These are phyloP conservation scores for Homarus gammarus DNA, from an alignment of 2,888 invertebrate species.

Conservation along the genomic window DNA sequence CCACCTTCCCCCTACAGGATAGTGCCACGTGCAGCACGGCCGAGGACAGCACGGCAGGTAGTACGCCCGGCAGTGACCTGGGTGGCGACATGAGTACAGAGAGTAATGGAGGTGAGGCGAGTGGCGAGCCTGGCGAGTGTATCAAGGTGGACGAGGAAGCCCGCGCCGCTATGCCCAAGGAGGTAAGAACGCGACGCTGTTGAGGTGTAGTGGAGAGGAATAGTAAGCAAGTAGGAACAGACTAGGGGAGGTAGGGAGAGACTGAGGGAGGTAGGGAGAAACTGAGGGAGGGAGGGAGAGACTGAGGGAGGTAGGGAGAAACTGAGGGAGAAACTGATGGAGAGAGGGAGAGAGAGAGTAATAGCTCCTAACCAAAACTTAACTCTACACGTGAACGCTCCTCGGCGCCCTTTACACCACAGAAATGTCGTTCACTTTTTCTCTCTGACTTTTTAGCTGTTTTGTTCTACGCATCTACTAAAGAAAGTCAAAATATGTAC, in stretches of 20 bases:
- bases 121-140: slow-evolving; percentile 33
- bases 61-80: slow-evolving; percentile 48
- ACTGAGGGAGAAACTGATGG: background rate
- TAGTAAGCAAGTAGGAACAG: background rate
- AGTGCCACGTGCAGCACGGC: slow-evolving; percentile 47
- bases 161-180: slow-evolving; percentile 36
- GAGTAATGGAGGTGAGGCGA: slow-evolving; percentile 46
- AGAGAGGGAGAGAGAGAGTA: background rate
- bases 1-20: slow-evolving; percentile 47
- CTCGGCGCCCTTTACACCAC: no score
- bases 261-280: background rate
- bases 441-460: no score
- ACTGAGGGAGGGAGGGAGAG: background rate
- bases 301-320: background rate
- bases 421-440: no score
- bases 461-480: no score
- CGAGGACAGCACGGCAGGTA: slow-evolving; percentile 55
- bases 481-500: no score
- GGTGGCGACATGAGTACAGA: slow-evolving; percentile 41
- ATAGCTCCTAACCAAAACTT: no score
- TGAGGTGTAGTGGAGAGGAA: background rate
- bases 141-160: slow-evolving; percentile 45
- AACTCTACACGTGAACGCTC: no score
- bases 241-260: background rate
- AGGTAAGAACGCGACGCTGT: slow-evolving; percentile 36